Conservation (phyloP, 2,113 vertebrate species). For the Sphyrna mokarran region DNA sequence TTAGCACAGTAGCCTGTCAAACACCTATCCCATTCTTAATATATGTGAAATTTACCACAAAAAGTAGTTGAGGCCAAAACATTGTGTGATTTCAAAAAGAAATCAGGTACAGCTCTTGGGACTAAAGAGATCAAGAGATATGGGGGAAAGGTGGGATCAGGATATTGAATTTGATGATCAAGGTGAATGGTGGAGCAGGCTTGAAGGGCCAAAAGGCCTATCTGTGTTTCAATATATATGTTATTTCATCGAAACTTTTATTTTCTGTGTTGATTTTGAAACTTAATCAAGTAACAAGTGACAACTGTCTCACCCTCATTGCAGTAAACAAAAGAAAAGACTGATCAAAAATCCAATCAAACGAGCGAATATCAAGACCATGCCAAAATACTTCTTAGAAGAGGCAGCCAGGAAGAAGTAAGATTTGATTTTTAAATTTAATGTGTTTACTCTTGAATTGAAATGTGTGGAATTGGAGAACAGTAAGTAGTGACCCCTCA, state of each 20-base stretch:
- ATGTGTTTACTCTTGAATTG: not conserved
- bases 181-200: too few relatives aligned
- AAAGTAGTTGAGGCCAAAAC: too few relatives aligned
- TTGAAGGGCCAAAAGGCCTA: too few relatives aligned
- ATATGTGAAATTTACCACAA: too few relatives aligned
- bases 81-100: too few relatives aligned
- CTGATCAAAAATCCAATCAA: slow-evolving; percentile 78
- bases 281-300: not conserved
- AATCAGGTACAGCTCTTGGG: too few relatives aligned
- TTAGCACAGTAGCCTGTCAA: not conserved
- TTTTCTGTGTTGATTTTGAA: not conserved
- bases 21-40: not conserved
- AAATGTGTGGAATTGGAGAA: not conserved
- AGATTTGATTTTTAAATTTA: slow-evolving; percentile 41
- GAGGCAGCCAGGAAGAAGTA: slow-evolving; percentile 55
- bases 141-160: too few relatives aligned
- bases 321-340: slow-evolving; percentile 80
- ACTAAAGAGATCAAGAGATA: too few relatives aligned
- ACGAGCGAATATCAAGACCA: slow-evolving; percentile 80
- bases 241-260: not conserved
- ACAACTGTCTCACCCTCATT: slow-evolving; percentile 25
- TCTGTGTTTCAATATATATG: too few relatives aligned
- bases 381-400: slow-evolving; percentile 70
- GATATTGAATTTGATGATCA: too few relatives aligned
- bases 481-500: not conserved